A percentile compares a stretch with the other conserved stretches of the same genome.
Conservation (phyloP, 92 coral and sea anemone genomes). For the Epizoanthus rinbou region DNA sequence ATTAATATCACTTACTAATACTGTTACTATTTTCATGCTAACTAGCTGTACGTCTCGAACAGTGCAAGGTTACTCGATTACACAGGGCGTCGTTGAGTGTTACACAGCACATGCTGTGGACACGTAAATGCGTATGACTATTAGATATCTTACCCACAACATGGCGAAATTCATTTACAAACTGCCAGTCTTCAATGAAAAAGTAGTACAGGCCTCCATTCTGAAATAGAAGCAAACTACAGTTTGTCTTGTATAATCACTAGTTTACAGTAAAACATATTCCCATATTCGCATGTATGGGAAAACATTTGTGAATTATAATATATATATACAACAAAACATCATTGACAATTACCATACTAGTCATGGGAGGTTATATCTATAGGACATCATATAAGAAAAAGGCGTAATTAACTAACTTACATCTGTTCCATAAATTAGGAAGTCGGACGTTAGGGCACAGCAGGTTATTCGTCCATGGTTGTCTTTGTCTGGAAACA, state of each 20-base stretch:
- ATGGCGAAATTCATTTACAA: conserved; percentile 97
- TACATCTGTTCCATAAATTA: conserved; percentile 95
- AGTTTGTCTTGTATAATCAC: not conserved
- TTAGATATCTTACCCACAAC: conserved; percentile 80
- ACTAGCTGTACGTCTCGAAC: too few relatives aligned
- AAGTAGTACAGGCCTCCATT: conserved; percentile 94
- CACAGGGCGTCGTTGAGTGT: too few relatives aligned
- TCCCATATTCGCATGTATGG: too few relatives aligned
- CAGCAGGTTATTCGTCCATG: conserved; percentile 92
- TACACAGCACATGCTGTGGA: too few relatives aligned
- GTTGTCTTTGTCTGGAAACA: conserved; percentile 93
- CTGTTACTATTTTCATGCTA: too few relatives aligned
- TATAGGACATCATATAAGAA: not conserved
- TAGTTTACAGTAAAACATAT: too few relatives aligned
- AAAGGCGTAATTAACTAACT: conserved; percentile 32
- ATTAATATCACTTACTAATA: too few relatives aligned
- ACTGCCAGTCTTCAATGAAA: conserved; percentile 97
- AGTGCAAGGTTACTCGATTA: too few relatives aligned
- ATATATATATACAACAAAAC: too few relatives aligned
- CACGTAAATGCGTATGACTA: not conserved
- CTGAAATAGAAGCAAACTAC: conserved; percentile 47
- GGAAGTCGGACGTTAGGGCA: conserved; percentile 89
- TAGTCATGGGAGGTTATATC: too few relatives aligned
- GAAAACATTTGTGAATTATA: too few relatives aligned
- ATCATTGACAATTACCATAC: too few relatives aligned